Evolutionary conservation across 2,888 invertebrate genomes (phyloP), one percentile per base, ranked within the genome.

Genomic region (Troides oblongomaculatus): DNA sequence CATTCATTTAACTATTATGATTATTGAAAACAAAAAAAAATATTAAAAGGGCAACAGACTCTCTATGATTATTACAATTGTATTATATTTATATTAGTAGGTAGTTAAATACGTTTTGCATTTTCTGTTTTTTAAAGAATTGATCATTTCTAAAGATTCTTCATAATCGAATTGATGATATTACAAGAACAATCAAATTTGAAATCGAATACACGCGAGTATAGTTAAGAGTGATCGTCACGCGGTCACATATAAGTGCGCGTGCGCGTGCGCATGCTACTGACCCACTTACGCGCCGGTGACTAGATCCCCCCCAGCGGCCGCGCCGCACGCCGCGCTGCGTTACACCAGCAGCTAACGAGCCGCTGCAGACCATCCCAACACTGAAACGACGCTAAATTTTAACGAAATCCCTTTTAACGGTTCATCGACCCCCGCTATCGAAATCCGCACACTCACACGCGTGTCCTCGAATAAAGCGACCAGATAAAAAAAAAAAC

Each of bases 401-500:
- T 85, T 84, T 78, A 88, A 85, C 83, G 84, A 88, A 91, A 89
- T 88, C 89, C 90, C 88, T 91, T 91, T 87, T 82, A 86, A 80
- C 81, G 79, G 92, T 89, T 91, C 92, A 88, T 81, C 81, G 92
- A 92, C 87, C 92, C 46, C 86, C 81, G 86, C 89, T 92, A 92
- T 92, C 91, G 92, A 92, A 92, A 92, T 91, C 90, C 89, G 91
- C 91, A 88, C 90, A 88, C 90, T 85, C 88, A 90, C 90, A 90
- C 85, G 83, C 86, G 79, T 83, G 86, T 84, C 85, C 84, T 82
- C 84, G 81, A 80, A 82, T 80, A 76, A 78, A 83, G 77, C 79
- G 75, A 76, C 74, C 87, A 86, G 78, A 89, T 89, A 90, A 90
- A 90, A 89, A 21, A 21, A 21, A 21, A 90, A 88, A 87, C 81